phyloP scores from a whole-genome alignment of 2,888 invertebrate species.

The Ochlodes sylvanus region DNA sequence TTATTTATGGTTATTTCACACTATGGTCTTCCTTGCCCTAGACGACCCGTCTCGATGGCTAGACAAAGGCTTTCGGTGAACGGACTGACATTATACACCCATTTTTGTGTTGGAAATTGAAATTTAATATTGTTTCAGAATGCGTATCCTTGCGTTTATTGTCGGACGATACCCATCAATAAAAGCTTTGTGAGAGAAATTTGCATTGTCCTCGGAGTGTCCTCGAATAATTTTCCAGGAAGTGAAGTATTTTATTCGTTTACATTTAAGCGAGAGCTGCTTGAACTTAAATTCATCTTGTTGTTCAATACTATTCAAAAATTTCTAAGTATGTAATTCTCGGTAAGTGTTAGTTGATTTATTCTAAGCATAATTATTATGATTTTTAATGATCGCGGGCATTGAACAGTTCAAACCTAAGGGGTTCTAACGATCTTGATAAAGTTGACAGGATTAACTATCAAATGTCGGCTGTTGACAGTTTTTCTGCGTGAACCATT shows the following conservation, averaged over 20 bases:
- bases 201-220: constrained; percentile 13
- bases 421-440: too few relatives aligned
- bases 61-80: constrained; percentile 14
- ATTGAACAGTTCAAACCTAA: too few relatives aligned
- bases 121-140: constrained; percentile 27
- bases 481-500: too few relatives aligned
- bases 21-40: not conserved
- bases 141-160: constrained; percentile 25
- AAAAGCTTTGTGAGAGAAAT: constrained; percentile 26
- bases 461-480: too few relatives aligned
- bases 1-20: too few relatives aligned
- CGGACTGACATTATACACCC: not conserved
- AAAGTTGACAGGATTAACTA: too few relatives aligned
- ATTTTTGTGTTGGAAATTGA: constrained; percentile 15
- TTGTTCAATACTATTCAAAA: too few relatives aligned
- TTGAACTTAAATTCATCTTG: not conserved
- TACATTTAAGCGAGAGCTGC: not conserved
- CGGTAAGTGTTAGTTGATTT: too few relatives aligned
- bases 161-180: constrained; percentile 8
- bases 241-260: constrained; percentile 1
- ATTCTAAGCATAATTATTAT: too few relatives aligned
- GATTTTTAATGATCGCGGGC: too few relatives aligned
- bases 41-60: not conserved
- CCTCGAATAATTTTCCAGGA: constrained; percentile 16
- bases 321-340: too few relatives aligned